These are phyloP conservation scores for Taenaris catops DNA, from an alignment of 2,888 invertebrate genomes.

Conservation along the genomic window DNA sequence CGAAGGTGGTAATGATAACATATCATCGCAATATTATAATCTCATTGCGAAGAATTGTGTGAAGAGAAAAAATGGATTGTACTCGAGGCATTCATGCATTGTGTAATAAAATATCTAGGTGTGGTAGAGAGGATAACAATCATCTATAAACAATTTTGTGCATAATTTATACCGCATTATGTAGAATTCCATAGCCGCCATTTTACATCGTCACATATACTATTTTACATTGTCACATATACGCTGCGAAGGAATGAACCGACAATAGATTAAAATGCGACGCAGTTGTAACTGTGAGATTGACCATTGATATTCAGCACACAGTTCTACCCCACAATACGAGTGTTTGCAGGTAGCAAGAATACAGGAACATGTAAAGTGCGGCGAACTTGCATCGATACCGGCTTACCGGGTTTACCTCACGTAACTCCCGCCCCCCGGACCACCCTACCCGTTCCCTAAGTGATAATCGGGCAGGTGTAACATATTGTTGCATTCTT, in stretches of 20 bases:
- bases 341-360: conserved; percentile 17
- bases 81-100: too few species aligned
- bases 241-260: conserved; percentile 6
- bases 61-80: too few species aligned
- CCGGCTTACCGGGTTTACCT: conserved; percentile 17
- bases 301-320: conserved; percentile 23
- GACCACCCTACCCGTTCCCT: too few species aligned
- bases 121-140: too few species aligned
- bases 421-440: conserved; percentile 13
- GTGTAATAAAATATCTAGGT: too few species aligned
- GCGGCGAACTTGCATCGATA: conserved; percentile 19
- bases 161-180: too few species aligned
- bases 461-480: conserved; percentile 11
- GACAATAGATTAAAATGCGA: conserved; percentile 17
- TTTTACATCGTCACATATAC: too few species aligned
- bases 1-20: too few species aligned
- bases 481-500: conserved; percentile 4
- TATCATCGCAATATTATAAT: too few species aligned
- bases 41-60: too few species aligned
- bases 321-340: conserved; percentile 15
- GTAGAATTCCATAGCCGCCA: too few species aligned
- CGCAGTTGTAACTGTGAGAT: conserved; percentile 13
- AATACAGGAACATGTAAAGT: conserved; percentile 16
- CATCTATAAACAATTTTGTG: too few species aligned
- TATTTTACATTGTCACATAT: conserved; percentile 4